Evolutionary conservation across 2,113 vertebrate genomes (phyloP), one percentile per base, ranked within the genome.

Genomic region (Chroicocephalus ridibundus): DNA sequence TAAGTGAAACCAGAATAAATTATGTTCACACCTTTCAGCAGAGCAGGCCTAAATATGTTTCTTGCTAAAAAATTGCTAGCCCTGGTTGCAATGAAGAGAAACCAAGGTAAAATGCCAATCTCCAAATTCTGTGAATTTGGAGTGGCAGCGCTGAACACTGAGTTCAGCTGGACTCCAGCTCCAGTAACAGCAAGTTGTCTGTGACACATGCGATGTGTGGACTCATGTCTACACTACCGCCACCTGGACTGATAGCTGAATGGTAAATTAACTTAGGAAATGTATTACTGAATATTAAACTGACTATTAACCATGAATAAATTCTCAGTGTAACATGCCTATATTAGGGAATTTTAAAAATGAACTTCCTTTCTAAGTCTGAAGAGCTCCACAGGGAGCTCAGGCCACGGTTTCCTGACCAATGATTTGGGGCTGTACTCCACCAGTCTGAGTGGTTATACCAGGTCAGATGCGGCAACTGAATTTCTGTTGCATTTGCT

Each of bases 191-290:
- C 91, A 80, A 93, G 74, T 74, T 91, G 89, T 88, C 93, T 91
- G 94, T 26, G 84, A 90, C 89, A 96, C 83, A 36, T 58, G 84
- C 9, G 5, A 91, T 34, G 89, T 89, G 88, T 89, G 84, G 93
- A 94, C 83, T 96, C 90, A 66, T 93, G 90, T 95, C 94, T 91
- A 52, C 88, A 60, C 82, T 82, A 80, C 89, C 40, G 29, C 94
- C 95, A 94, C 95, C 96, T 96, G 96, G 90, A 92, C 90, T 96
- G 96, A 96, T 83, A 95, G 92, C 86, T 94, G 94, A 95, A 79
- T 80, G 81, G 91, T 82, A 94, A 94, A 96, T 90, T 46, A 93
- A 94, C 82, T 82, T 80, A 72, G 87, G 79, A 95, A 94, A 81
- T 89, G 65, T 84, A 96, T 61, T 94, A 47, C 90, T 96, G 96